A percentile compares a stretch with the other conserved stretches of the same genome.
phyloP scores from a whole-genome alignment of 2,888 invertebrate genomes.

The Lithodes maja region DNA sequence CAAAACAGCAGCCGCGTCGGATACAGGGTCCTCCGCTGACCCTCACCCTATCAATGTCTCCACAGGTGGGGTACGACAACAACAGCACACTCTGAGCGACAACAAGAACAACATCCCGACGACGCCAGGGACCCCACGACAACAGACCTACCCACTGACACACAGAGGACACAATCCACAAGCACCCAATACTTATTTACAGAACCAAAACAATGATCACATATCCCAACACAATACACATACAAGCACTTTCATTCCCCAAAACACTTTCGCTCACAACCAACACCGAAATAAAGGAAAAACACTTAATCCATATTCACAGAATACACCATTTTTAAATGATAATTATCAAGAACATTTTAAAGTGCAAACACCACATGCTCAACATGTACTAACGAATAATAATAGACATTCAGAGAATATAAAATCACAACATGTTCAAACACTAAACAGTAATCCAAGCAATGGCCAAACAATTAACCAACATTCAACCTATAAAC shows the following conservation, averaged over 20 bases:
- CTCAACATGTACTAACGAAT: too few relatives aligned
- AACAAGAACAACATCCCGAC: conserved; percentile 1
- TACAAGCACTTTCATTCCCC: neutral
- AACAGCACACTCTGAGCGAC: neutral
- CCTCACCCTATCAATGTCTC: conserved; percentile 46
- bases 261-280: too few relatives aligned
- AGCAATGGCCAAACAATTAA: too few relatives aligned
- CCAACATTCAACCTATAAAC: too few relatives aligned
- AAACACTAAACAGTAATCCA: too few relatives aligned
- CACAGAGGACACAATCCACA: conserved; percentile 17
- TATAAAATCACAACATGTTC: too few relatives aligned
- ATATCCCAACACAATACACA: neutral
- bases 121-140: neutral
- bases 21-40: neutral
- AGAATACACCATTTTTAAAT: neutral
- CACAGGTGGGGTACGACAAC: conserved; percentile 53
- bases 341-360: too few relatives aligned
- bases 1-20: neutral
- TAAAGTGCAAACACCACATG: too few relatives aligned
- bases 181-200: neutral
- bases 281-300: neutral
- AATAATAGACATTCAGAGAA: too few relatives aligned
- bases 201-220: neutral
- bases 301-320: neutral
- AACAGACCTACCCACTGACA: conserved; percentile 24